A percentile compares a stretch with the other conserved stretches of the same genome.
Conservation (phyloP, 37 sponge, comb jelly and placozoan species). For the Axinella damicornis region DNA sequence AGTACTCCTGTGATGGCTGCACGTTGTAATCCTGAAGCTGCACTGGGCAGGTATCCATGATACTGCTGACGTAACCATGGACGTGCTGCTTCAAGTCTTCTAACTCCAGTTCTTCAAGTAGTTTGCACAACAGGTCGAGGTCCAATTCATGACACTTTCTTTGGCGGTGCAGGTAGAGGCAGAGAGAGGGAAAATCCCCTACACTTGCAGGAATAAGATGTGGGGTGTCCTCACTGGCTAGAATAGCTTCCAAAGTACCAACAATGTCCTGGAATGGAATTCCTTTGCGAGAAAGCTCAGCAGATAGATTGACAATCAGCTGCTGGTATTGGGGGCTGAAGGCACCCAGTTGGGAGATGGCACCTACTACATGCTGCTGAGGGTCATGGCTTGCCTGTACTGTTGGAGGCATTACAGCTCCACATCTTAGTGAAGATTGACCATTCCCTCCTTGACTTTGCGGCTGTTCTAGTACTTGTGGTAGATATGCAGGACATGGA, state of each 20-base stretch:
- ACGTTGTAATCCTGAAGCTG: background rate
- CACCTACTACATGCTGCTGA: background rate
- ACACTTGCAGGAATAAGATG: background rate
- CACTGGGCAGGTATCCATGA: background rate
- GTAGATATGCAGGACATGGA: no score
- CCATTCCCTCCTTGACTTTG: no score
- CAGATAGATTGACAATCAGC: background rate
- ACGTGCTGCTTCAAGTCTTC: background rate
- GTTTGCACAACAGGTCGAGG: slow-evolving; percentile 19
- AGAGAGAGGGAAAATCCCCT: slow-evolving; percentile 7
- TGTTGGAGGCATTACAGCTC: no score
- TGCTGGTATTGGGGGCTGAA: background rate
- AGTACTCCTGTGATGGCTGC: background rate
- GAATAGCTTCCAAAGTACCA: background rate
- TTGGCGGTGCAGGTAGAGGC: background rate
- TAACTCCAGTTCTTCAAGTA: background rate
- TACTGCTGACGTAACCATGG: background rate
- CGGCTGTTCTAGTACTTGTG: no score
- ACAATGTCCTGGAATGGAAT: background rate
- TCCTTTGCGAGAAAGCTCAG: background rate
- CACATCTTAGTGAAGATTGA: no score
- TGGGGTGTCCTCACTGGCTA: background rate
- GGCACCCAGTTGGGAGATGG: background rate
- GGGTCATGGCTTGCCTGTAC: no score
- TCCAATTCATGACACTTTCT: slow-evolving; percentile 24